Evolutionary conservation across 2,888 invertebrate species (phyloP).

Genomic region (Cephalotes varians): DNA sequence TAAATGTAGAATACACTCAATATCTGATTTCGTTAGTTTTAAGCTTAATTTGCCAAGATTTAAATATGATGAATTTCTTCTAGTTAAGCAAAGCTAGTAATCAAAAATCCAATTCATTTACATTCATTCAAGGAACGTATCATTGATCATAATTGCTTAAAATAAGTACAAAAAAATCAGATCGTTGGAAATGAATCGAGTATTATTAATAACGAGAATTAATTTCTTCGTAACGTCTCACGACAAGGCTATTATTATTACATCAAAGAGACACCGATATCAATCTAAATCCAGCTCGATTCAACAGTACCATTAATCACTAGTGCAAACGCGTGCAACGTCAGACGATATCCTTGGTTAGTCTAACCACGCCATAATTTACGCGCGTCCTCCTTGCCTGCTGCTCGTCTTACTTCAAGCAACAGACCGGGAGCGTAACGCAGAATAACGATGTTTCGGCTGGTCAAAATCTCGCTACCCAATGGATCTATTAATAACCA

Average conservation of each 20-base stretch:
- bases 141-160: not conserved
- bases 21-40: not conserved
- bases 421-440: constrained; percentile 21
- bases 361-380: constrained; percentile 27
- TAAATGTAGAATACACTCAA: not conserved
- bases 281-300: constrained; percentile 20
- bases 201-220: not conserved
- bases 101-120: not conserved
- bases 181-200: not conserved
- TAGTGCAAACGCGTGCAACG: not conserved
- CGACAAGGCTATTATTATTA: constrained; percentile 7
- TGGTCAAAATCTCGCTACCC: constrained; percentile 12
- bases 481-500: constrained; percentile 40
- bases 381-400: not conserved
- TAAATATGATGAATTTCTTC: not conserved
- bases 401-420: constrained; percentile 26
- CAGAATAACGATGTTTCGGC: not conserved
- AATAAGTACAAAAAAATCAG: not conserved
- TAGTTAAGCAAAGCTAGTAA: not conserved
- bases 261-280: constrained; percentile 34
- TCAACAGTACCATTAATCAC: constrained; percentile 30
- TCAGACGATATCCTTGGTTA: not conserved
- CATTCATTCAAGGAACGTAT: not conserved
- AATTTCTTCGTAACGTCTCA: constrained; percentile 12
- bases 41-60: not conserved